Evolutionary conservation across 2,113 vertebrate species (phyloP).

Genomic region (Coregonus clupeaformis): DNA sequence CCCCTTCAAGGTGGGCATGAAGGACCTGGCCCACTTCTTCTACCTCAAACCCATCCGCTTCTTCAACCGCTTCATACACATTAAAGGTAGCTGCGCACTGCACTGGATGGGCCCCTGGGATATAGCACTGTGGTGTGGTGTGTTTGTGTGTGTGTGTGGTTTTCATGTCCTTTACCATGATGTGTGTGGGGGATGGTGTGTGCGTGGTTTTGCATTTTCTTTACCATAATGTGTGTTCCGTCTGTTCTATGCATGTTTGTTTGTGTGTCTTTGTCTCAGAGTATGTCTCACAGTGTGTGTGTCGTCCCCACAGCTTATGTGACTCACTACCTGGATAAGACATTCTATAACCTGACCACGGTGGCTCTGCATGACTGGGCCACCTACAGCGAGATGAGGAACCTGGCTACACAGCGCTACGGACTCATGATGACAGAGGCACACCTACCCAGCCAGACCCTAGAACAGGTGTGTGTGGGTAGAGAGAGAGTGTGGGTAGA

Average conservation of each 20-base stretch:
- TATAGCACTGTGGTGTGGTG: neutral
- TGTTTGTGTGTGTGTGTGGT: neutral
- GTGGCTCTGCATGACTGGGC: slow-evolving; percentile 99
- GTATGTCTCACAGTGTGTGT: neutral
- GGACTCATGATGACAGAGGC: slow-evolving; percentile 95
- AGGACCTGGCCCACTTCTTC: slow-evolving; percentile 95
- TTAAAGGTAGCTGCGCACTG: slow-evolving; percentile 81
- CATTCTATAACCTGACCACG: slow-evolving; percentile 97
- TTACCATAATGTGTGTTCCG: neutral
- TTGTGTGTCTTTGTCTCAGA: neutral
- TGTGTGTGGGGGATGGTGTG: too few relatives aligned
- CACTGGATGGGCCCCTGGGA: too few relatives aligned
- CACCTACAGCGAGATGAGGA: slow-evolving; percentile 99
- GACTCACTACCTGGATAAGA: slow-evolving; percentile 98
- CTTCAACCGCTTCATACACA: slow-evolving; percentile 97
- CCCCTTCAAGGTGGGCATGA: slow-evolving; percentile 96
- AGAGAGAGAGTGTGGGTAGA: neutral
- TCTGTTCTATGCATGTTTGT: neutral
- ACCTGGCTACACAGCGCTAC: slow-evolving; percentile 93
- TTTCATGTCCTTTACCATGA: too few relatives aligned
- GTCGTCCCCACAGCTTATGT: slow-evolving; percentile 81
- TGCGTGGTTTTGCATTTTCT: too few relatives aligned
- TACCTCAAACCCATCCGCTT: slow-evolving; percentile 93
- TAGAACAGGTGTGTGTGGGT: slow-evolving; percentile 85
- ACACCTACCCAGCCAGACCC: slow-evolving; percentile 95